phyloP scores from a whole-genome alignment of 2,113 vertebrate species.

The Indicator indicator region DNA sequence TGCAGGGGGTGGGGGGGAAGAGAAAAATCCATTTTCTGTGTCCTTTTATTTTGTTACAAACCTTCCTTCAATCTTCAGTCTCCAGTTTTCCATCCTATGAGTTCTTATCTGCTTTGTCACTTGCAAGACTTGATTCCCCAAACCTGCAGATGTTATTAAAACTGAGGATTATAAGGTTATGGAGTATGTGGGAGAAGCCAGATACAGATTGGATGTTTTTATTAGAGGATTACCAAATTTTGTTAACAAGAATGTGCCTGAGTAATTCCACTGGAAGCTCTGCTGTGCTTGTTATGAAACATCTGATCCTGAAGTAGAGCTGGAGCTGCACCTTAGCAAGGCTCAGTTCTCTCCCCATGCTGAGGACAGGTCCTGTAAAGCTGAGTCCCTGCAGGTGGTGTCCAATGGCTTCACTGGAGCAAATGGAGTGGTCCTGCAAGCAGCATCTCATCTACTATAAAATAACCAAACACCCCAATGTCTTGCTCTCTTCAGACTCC shows the following conservation, averaged over 20 bases:
- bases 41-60: constrained; percentile 32
- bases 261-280: constrained; percentile 40
- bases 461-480: background rate
- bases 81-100: background rate
- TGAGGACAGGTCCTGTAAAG: accelerated
- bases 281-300: constrained; percentile 43
- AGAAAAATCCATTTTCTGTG: background rate
- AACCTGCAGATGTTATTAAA: constrained; percentile 68
- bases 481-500: background rate
- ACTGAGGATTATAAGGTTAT: constrained; percentile 68
- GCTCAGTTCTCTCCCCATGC: background rate
- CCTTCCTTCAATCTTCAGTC: background rate
- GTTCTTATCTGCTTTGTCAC: constrained; percentile 35
- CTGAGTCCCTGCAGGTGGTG: background rate
- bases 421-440: background rate
- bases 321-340: constrained; percentile 1
- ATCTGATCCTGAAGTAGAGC: background rate
- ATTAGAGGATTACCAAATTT: constrained; percentile 69
- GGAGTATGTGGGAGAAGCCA: constrained; percentile 32
- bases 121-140: constrained; percentile 35
- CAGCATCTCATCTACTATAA: background rate
- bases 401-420: background rate
- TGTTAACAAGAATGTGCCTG: constrained; percentile 23
- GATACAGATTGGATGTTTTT: constrained; percentile 59
- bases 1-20: background rate